phyloP scores from a whole-genome alignment of 2,113 vertebrate genomes.

The Tylochromis polylepis region DNA sequence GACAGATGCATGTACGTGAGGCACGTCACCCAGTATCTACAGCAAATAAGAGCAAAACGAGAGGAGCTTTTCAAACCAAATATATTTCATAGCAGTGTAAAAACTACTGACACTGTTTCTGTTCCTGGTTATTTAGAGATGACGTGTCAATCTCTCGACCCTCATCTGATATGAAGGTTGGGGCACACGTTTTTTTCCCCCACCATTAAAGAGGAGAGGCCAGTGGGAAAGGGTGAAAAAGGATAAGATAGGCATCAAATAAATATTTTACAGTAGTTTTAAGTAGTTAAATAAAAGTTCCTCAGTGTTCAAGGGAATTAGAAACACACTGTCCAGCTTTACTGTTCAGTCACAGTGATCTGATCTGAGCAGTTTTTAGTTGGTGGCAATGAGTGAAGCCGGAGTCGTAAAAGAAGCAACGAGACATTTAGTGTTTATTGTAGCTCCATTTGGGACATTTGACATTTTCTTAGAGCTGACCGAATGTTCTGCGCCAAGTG shows the following conservation, averaged over 20 bases:
- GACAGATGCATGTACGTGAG: not conserved
- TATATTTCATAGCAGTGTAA: rapidly evolving
- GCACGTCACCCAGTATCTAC: not conserved
- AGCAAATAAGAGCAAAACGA: not conserved
- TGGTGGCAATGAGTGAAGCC: not conserved
- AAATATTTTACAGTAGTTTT: not conserved
- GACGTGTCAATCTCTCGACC: not conserved
- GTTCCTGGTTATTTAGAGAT: not conserved
- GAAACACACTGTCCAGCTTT: not conserved
- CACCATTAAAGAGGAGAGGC: not conserved
- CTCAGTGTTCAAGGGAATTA: not conserved
- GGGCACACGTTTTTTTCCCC: not conserved
- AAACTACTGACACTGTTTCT: not conserved
- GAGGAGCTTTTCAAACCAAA: not conserved
- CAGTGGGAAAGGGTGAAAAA: not conserved
- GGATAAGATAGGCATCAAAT: not conserved
- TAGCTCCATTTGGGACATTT: not conserved
- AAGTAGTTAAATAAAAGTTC: not conserved
- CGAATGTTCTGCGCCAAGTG: constrained; percentile 1
- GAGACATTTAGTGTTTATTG: not conserved
- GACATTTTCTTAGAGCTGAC: not conserved
- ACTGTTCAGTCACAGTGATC: not conserved
- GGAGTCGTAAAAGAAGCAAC: not conserved
- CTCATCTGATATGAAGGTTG: not conserved
- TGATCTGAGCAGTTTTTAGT: not conserved